Conservation (phyloP, 2,888 invertebrate genomes). For the Drosophila bunnanda region DNA sequence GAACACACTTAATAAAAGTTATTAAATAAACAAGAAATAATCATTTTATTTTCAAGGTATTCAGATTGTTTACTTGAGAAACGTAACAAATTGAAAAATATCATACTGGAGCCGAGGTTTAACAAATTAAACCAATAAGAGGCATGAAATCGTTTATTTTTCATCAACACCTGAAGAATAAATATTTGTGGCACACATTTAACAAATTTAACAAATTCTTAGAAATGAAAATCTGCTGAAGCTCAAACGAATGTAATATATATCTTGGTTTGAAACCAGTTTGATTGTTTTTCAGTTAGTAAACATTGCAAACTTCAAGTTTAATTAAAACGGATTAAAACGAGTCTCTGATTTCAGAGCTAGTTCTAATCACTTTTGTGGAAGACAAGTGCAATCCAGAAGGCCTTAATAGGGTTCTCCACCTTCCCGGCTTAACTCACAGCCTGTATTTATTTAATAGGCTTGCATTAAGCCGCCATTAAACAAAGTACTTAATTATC, state of each 20-base stretch:
- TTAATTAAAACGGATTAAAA: neutral
- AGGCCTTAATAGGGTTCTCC: neutral
- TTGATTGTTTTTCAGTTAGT: neutral
- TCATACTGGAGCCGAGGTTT: neutral
- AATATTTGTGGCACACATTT: conserved; percentile 3
- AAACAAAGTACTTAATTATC: conserved; percentile 25
- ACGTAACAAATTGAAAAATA: neutral
- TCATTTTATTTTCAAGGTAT: conserved; percentile 7
- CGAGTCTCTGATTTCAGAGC: neutral
- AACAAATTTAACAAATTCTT: neutral
- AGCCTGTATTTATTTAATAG: conserved; percentile 12
- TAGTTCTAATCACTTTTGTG: neutral
- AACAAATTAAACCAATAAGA: neutral
- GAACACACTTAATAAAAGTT: neutral
- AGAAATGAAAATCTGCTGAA: neutral
- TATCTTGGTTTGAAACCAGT: neutral
- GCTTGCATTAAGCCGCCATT: conserved; percentile 6
- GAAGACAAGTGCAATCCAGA: neutral
- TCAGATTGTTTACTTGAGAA: neutral
- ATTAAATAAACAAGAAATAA: neutral
- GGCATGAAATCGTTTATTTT: neutral
- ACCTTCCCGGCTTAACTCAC: neutral
- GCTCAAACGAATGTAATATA: neutral
- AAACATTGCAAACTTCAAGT: neutral
- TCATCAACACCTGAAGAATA: conserved; percentile 1